Evolutionary conservation across 2,797 vertebrate genomes (phyloP).

Genomic region (Enteromius thamalakanensis): DNA sequence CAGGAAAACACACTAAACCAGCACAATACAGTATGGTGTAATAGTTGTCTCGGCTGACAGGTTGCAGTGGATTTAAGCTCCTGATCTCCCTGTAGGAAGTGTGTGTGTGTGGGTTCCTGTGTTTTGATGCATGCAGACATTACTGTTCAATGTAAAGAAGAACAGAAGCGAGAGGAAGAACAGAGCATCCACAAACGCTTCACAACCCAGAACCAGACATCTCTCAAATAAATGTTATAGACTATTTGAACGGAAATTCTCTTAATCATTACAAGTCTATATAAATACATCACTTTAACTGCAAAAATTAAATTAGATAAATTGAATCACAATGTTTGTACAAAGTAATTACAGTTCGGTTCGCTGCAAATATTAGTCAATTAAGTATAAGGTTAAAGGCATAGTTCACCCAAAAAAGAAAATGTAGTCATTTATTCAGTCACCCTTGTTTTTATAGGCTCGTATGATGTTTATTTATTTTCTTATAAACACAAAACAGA

Average conservation of each 20-base stretch:
- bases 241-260: conserved; percentile 9
- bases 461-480: neutral
- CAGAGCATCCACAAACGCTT: neutral
- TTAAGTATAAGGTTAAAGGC: neutral
- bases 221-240: conserved; percentile 17
- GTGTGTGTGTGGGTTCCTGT: neutral
- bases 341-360: conserved; percentile 39
- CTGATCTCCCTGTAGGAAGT: neutral
- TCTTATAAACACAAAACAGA: neutral
- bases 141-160: neutral
- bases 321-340: conserved; percentile 32
- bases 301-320: conserved; percentile 41
- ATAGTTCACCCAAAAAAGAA: neutral
- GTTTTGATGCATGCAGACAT: conserved; percentile 10
- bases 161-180: neutral
- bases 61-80: neutral
- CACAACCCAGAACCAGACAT: neutral
- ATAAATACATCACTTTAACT: conserved; percentile 44
- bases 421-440: conserved; percentile 2
- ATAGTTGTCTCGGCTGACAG: neutral
- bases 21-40: neutral
- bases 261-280: conserved; percentile 26
- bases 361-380: neutral
- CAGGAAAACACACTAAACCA: neutral
- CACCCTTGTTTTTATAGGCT: neutral